phyloP scores from a whole-genome alignment of 2,113 vertebrate species.

The Syngnathus typhle region DNA sequence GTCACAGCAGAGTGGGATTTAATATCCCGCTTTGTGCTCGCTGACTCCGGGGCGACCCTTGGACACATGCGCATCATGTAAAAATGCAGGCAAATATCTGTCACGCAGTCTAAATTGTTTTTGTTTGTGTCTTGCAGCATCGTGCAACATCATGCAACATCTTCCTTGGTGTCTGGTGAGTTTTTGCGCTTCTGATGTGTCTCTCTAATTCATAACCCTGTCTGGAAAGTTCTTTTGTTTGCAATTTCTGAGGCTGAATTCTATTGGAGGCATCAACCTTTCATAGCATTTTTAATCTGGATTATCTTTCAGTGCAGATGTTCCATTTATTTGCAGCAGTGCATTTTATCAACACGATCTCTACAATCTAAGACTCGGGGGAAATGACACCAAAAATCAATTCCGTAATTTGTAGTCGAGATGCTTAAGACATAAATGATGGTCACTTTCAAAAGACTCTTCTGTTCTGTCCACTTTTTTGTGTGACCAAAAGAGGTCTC shows the following conservation, averaged over 20 bases:
- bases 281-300: slow-evolving; percentile 10
- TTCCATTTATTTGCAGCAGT: slow-evolving; percentile 16
- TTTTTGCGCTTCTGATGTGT: slow-evolving; percentile 25
- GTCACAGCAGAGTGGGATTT: slow-evolving; percentile 24
- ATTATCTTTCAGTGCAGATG: slow-evolving; percentile 10
- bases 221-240: background rate
- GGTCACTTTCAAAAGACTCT: background rate
- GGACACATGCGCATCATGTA: slow-evolving; percentile 24
- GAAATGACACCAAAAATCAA: slow-evolving; percentile 32
- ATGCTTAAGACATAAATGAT: background rate
- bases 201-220: slow-evolving; percentile 18
- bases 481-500: slow-evolving; percentile 7
- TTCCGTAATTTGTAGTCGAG: background rate
- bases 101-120: slow-evolving; percentile 31
- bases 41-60: slow-evolving; percentile 37
- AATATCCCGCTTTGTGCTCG: slow-evolving; percentile 43
- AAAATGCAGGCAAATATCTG: slow-evolving; percentile 5
- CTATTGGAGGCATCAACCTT: background rate
- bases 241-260: background rate
- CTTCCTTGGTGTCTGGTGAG: slow-evolving; percentile 14
- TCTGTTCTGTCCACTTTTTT: background rate
- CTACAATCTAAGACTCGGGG: slow-evolving; percentile 16
- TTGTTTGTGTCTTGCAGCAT: slow-evolving; percentile 47
- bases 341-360: slow-evolving; percentile 7
- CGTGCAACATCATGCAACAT: slow-evolving; percentile 17